Base-by-base conservation (phyloP, 2,797 vertebrate species). In the Cossypha niveicapilla region DNA sequence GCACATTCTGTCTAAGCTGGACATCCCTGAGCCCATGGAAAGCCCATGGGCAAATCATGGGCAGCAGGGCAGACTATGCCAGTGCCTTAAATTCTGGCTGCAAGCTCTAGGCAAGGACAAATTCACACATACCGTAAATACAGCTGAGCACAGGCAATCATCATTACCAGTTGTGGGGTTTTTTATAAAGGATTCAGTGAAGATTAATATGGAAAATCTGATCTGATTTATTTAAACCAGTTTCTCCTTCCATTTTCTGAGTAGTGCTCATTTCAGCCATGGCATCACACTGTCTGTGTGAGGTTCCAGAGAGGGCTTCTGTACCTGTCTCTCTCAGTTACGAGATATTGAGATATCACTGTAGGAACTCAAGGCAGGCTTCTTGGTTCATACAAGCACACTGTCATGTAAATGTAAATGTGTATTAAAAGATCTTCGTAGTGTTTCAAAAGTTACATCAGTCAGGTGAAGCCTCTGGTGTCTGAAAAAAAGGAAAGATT, bases 51-150 rank as follows among this genome's bases (percentile, higher is more conserved):
- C 32, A 89, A 61, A 71, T 17, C 18, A 7, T 2, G 32, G 68
- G 37, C 51, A 66, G 24, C 23, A 11, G 35, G 23, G 16, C 13
- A 35, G 28, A 15, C 51, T 32, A 3, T 3, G 12, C 58, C 4
- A 1, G 17, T 0, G 2, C 34, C 37, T 7, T 4, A 14, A 47
- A 12, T 18, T 70, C 34, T 56, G 45, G 5, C 18, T 66, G 2
- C 13, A 50, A 73, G 17, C 23, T 62, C n/a, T 1, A 1, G 13
- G 27, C 19, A 58, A 78, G 32, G 42, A 32, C 13, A 82, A 45
- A 62, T 37, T 53, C 18, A 27, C 18, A 23, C 3, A 4, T 9
- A 23, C 13, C 25, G 14, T 13, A 70, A 79, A 66, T 50, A 62
- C 15, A 66, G 30, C 37, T 51, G n/a, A 77, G 25, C 11, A 2